phyloP scores from a whole-genome alignment of 2,888 invertebrate species.

The Ectemnius lituratus region DNA sequence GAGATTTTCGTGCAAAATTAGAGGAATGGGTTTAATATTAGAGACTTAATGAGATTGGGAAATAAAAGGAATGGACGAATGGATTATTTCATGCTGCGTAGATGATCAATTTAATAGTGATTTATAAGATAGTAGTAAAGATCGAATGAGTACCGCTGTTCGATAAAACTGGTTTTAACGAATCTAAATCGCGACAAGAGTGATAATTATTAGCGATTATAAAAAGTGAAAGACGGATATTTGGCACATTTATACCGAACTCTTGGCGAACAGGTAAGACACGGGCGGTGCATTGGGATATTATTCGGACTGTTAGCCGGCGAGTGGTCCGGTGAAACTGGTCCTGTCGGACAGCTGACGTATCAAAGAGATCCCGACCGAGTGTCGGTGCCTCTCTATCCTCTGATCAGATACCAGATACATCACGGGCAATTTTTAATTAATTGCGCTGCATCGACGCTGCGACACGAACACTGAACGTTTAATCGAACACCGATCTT shows the following conservation, averaged over 20 bases:
- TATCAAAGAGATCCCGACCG: slow-evolving; percentile 72
- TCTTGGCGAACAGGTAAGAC: slow-evolving; percentile 29
- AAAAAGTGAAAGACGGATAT: too few species aligned
- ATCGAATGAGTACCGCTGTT: too few species aligned
- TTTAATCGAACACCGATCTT: background rate
- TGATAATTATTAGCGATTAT: too few species aligned
- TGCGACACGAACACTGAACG: slow-evolving; percentile 13
- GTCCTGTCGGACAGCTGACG: slow-evolving; percentile 70
- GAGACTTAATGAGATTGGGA: too few species aligned
- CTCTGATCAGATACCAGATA: slow-evolving; percentile 66
- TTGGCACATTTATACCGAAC: background rate
- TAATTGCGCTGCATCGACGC: slow-evolving; percentile 61
- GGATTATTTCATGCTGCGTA: too few species aligned
- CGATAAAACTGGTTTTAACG: too few species aligned
- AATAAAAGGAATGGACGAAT: too few species aligned
- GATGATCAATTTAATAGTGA: too few species aligned
- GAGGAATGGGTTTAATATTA: too few species aligned
- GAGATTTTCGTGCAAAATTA: too few species aligned
- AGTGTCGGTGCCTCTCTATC: slow-evolving; percentile 46
- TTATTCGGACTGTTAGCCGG: slow-evolving; percentile 56
- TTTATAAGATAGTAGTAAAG: too few species aligned
- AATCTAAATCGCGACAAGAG: too few species aligned
- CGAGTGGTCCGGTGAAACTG: slow-evolving; percentile 59
- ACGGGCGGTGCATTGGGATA: slow-evolving; percentile 43
- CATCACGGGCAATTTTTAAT: slow-evolving; percentile 70